Percentiles rank a stretch among this genome's conserved stretches.
These are phyloP conservation scores for Suncus etruscus DNA, from an alignment of 2,113 vertebrate genomes.

Conservation along the genomic window DNA sequence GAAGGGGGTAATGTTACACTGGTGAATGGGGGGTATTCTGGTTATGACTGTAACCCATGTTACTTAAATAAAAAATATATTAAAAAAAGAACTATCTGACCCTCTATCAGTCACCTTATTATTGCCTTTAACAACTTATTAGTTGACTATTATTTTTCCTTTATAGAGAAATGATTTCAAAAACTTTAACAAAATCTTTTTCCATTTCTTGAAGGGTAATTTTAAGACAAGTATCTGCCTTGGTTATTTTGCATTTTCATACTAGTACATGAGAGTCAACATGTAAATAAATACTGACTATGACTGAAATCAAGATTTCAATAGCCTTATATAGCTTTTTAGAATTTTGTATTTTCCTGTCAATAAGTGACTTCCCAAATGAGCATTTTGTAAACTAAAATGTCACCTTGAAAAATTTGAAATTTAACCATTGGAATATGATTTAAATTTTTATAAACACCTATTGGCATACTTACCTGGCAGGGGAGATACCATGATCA, in stretches of 20 bases:
- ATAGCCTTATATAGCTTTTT: not conserved
- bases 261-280: not conserved
- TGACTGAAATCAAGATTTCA: conserved; percentile 18
- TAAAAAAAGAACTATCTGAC: no score
- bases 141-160: not conserved
- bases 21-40: no score
- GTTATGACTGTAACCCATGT: no score
- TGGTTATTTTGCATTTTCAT: not conserved
- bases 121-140: not conserved
- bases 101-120: not conserved
- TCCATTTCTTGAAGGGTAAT: not conserved
- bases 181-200: not conserved
- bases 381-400: conserved; percentile 56
- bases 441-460: conserved; percentile 62
- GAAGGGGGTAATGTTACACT: no score
- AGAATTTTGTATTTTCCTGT: conserved; percentile 10
- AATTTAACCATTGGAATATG: conserved; percentile 49
- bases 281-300: not conserved
- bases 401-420: conserved; percentile 57
- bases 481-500: no score
- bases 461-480: not conserved
- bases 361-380: not conserved
- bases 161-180: not conserved
- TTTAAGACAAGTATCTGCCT: not conserved
- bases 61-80: no score